A percentile compares a stretch with the other conserved stretches of the same genome.
Conservation (phyloP, 2,888 invertebrate species). For the Epistrophe grossulariae region DNA sequence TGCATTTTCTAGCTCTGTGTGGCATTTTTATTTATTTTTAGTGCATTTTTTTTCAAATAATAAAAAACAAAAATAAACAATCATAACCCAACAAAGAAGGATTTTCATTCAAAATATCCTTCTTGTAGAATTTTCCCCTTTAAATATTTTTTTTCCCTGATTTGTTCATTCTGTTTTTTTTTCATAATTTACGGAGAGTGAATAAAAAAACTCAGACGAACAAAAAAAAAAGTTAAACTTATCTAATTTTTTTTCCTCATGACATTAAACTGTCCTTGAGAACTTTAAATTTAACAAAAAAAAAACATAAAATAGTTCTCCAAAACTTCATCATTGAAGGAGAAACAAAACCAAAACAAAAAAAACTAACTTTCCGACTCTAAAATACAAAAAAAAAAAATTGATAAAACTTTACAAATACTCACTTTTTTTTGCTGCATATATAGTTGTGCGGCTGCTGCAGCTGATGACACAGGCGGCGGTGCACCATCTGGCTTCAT, state of each 20-base stretch:
- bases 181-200: conserved; percentile 47
- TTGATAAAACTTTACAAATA: conserved; percentile 57
- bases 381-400: conserved; percentile 30
- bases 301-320: conserved; percentile 64
- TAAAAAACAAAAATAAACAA: conserved; percentile 12
- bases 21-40: conserved; percentile 25
- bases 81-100: conserved; percentile 17
- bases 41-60: conserved; percentile 37
- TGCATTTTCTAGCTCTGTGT: conserved; percentile 70
- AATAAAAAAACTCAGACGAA: conserved; percentile 13
- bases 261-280: conserved; percentile 50
- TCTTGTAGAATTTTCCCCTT: conserved; percentile 5
- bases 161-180: background rate
- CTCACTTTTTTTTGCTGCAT: conserved; percentile 83
- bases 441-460: conserved; percentile 80
- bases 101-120: background rate
- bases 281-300: conserved; percentile 59
- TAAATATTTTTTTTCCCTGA: background rate
- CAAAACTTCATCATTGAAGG: conserved; percentile 62
- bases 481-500: conserved; percentile 80
- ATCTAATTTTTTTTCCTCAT: background rate
- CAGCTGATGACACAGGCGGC: conserved; percentile 78
- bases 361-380: conserved; percentile 73
- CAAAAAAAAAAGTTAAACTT: conserved; percentile 17
- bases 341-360: conserved; percentile 76